These are phyloP conservation scores for Magallana ariakensis DNA, from an alignment of 1,140 invertebrate genomes.

Conservation along the genomic window DNA sequence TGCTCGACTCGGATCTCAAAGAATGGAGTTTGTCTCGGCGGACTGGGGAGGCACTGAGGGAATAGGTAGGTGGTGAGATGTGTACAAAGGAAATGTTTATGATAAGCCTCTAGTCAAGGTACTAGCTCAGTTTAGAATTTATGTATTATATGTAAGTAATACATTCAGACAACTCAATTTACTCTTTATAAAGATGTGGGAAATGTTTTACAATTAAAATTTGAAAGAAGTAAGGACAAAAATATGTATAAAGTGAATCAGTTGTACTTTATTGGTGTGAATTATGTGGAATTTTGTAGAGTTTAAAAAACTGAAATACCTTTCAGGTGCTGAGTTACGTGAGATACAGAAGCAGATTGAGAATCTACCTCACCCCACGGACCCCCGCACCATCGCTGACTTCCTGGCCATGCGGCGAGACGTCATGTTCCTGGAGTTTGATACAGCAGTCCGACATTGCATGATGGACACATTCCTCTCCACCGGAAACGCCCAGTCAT, in stretches of 20 bases:
- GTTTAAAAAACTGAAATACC: too few species aligned
- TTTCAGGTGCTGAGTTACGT: conserved; percentile 74
- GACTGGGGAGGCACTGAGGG: conserved; percentile 78
- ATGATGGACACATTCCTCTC: conserved; percentile 78
- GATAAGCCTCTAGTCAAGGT: too few species aligned
- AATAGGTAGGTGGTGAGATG: conserved; percentile 67
- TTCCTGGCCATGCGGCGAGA: conserved; percentile 75
- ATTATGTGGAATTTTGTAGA: too few species aligned
- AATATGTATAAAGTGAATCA: too few species aligned
- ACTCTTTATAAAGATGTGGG: too few species aligned
- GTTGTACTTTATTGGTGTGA: too few species aligned
- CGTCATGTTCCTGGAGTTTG: conserved; percentile 78
- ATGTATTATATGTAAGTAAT: too few species aligned
- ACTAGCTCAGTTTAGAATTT: too few species aligned
- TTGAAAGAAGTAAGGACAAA: too few species aligned
- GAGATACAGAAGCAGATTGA: conserved; percentile 79
- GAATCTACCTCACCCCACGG: conserved; percentile 67
- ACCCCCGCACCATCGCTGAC: conserved; percentile 70
- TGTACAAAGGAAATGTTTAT: too few species aligned
- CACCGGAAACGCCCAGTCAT: conserved; percentile 75
- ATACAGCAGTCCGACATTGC: conserved; percentile 76
- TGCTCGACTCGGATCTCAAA: conserved; percentile 67
- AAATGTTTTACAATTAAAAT: too few species aligned
- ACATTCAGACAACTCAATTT: too few species aligned
- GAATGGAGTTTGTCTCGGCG: conserved; percentile 74